These are phyloP conservation scores for Phocides pigmalion DNA, from an alignment of 1,140 invertebrate species.

Conservation along the genomic window DNA sequence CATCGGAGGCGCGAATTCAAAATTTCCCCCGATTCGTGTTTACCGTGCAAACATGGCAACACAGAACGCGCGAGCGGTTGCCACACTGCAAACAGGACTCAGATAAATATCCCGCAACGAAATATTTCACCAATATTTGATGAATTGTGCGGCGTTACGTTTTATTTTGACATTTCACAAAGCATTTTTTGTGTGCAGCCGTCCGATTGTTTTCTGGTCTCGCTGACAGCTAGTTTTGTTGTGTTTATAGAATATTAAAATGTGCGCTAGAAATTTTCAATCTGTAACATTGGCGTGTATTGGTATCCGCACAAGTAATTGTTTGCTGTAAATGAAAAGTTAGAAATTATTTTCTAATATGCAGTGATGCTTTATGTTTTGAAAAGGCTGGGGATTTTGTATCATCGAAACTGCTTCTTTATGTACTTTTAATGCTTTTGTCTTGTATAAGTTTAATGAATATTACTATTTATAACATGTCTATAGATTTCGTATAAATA, in stretches of 20 bases:
- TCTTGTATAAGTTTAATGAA: no score
- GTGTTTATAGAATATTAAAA: slow-evolving; percentile 15
- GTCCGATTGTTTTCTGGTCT: slow-evolving; percentile 10
- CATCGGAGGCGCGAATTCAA: slow-evolving; percentile 37
- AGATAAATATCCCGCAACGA: slow-evolving; percentile 43
- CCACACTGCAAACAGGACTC: slow-evolving; percentile 57
- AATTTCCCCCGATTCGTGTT: slow-evolving; percentile 56
- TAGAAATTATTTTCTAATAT: background rate
- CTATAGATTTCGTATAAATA: no score
- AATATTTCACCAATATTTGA: slow-evolving; percentile 61
- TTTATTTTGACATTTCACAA: slow-evolving; percentile 42
- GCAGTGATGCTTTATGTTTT: no score
- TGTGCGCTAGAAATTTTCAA: background rate
- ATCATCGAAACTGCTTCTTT: no score
- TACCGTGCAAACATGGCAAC: slow-evolving; percentile 56
- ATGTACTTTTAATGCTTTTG: no score
- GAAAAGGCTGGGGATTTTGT: no score
- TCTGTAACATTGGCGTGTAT: background rate
- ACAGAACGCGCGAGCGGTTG: slow-evolving; percentile 45
- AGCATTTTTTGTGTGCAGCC: slow-evolving; percentile 35
- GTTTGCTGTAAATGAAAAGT: background rate
- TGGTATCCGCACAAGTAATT: background rate
- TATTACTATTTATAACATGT: no score
- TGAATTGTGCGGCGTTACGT: slow-evolving; percentile 26
- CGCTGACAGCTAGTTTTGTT: background rate